These are phyloP conservation scores for Amphipoea oculea DNA, from an alignment of 2,888 invertebrate genomes.

Conservation along the genomic window DNA sequence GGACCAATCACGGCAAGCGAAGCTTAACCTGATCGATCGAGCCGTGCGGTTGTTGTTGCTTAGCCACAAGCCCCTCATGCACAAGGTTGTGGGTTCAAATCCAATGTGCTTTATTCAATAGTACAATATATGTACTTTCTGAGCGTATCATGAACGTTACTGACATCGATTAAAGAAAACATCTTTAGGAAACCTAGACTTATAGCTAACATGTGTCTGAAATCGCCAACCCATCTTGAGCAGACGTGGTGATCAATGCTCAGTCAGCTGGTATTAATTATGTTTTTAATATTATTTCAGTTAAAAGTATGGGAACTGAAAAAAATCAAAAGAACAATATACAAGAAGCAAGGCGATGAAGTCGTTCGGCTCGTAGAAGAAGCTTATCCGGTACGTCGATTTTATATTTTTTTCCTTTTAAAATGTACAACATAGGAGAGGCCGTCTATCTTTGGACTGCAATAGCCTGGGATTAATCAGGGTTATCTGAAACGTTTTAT, in stretches of 20 bases:
- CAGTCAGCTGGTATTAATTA: not conserved
- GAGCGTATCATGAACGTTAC: not conserved
- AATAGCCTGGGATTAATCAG: not conserved
- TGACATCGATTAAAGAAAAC: not conserved
- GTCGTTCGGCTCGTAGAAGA: slow-evolving; percentile 27
- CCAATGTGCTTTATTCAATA: not conserved
- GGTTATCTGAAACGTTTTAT: not conserved
- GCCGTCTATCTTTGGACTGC: too few species aligned
- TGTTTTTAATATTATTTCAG: slow-evolving; percentile 20
- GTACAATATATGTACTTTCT: too few species aligned
- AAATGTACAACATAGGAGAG: not conserved
- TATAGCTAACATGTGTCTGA: not conserved
- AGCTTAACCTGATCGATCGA: too few species aligned
- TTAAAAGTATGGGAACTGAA: slow-evolving; percentile 33
- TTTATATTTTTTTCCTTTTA: not conserved
- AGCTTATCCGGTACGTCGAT: slow-evolving; percentile 14
- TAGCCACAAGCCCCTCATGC: too few species aligned
- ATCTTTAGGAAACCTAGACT: not conserved
- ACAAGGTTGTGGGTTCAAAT: not conserved
- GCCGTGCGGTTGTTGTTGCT: too few species aligned
- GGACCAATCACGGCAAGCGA: too few species aligned
- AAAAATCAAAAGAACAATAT: slow-evolving; percentile 15
- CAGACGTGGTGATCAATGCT: not conserved
- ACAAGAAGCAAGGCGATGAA: slow-evolving; percentile 22
- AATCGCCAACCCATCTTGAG: not conserved